phyloP scores from a whole-genome alignment of 2,888 invertebrate genomes.

The Lithosia quadra region DNA sequence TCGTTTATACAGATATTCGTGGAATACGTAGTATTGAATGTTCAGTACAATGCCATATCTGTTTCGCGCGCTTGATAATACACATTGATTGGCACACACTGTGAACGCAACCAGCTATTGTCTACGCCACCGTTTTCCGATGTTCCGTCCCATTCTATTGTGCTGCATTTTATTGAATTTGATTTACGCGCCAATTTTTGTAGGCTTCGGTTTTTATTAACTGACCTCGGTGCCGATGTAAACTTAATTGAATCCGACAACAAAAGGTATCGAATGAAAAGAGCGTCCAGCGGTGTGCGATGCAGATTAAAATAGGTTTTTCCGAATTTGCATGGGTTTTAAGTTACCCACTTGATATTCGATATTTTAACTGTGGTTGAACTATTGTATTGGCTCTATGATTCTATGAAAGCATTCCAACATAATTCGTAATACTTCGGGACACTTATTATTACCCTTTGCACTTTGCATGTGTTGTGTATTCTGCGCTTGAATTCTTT shows the following conservation, averaged over 20 bases:
- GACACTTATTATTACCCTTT: neutral
- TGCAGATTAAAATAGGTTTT: constrained; percentile 86
- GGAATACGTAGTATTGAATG: neutral
- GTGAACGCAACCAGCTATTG: constrained; percentile 59
- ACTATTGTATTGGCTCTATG: constrained; percentile 70
- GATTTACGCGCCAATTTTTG: constrained; percentile 85
- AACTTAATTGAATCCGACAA: constrained; percentile 86
- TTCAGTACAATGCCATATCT: constrained; percentile 29
- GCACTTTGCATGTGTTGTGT: neutral
- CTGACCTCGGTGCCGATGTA: constrained; percentile 86
- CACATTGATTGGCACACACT: constrained; percentile 36
- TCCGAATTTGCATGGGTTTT: constrained; percentile 83
- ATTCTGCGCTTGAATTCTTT: neutral
- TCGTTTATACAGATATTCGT: neutral
- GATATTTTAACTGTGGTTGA: constrained; percentile 76
- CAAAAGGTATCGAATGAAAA: constrained; percentile 86
- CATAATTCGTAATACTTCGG: constrained; percentile 23
- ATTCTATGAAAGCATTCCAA: constrained; percentile 50
- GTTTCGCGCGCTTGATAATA: constrained; percentile 37
- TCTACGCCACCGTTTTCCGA: constrained; percentile 75
- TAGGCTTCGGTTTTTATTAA: constrained; percentile 86
- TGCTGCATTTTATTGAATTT: constrained; percentile 84
- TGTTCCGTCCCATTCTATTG: constrained; percentile 72
- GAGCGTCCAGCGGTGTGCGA: constrained; percentile 85
- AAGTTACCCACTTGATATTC: constrained; percentile 77